These are phyloP conservation scores for Phanerotoma sp. DNA, from an alignment of 2,888 invertebrate species.

Conservation along the genomic window DNA sequence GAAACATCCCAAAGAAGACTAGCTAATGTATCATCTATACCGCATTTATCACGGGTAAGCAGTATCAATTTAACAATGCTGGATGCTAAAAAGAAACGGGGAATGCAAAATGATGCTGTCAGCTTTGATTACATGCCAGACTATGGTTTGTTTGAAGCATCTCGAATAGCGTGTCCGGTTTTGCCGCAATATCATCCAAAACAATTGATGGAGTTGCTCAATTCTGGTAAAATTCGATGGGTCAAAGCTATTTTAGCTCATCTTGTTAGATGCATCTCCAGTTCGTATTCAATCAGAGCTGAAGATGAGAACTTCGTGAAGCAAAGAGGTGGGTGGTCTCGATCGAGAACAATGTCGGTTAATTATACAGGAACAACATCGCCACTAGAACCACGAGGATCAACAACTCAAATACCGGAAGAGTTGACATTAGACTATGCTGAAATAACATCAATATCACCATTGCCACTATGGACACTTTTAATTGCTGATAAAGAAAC, in stretches of 20 bases:
- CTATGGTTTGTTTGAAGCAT: conserved; percentile 95
- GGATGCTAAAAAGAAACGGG: conserved; percentile 68
- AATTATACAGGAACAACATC: conserved; percentile 80
- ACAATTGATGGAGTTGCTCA: conserved; percentile 95
- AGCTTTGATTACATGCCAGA: conserved; percentile 85
- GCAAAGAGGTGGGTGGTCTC: conserved; percentile 71
- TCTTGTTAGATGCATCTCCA: conserved; percentile 76
- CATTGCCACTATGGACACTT: conserved; percentile 94
- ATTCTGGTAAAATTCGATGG: conserved; percentile 97
- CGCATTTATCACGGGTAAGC: conserved; percentile 79
- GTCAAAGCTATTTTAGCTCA: conserved; percentile 98
- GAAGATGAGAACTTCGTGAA: conserved; percentile 58
- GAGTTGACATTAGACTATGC: conserved; percentile 90
- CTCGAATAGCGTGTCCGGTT: conserved; percentile 95
- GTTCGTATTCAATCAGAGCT: conserved; percentile 58
- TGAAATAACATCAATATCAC: conserved; percentile 97
- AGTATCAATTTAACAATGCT: conserved; percentile 81
- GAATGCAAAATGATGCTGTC: conserved; percentile 57
- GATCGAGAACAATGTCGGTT: conserved; percentile 86
- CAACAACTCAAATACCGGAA: conserved; percentile 79
- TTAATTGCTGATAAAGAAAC: conserved; percentile 91
- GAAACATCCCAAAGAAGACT: conserved; percentile 69
- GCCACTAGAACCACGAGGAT: conserved; percentile 75
- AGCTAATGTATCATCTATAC: conserved; percentile 75
- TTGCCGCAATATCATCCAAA: conserved; percentile 99